Evolutionary conservation across 2,113 vertebrate genomes (phyloP), one percentile per base, ranked within the genome.

Genomic region (Mobula hypostoma): DNA sequence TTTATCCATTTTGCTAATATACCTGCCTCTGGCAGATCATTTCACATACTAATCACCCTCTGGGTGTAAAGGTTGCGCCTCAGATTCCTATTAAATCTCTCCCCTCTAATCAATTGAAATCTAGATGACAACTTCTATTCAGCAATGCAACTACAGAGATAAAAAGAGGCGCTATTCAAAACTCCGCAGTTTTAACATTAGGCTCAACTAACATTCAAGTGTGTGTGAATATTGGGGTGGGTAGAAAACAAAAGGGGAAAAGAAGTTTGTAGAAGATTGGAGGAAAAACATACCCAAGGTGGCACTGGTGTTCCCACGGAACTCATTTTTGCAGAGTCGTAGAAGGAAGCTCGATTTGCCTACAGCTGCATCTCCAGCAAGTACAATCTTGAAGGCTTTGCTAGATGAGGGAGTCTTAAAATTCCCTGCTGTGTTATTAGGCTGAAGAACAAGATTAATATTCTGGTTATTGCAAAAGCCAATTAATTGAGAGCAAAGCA

Each of bases 251-350:
- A 61, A 48, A 70, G 68, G 27, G 24, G 5, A 63, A 15, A 29
- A 21, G 15, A 32, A n/a, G 0, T 32, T 68, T 66, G 21, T 14
- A 79, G 5, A 79, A 24, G 19, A 61, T 58, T 61, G 48, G 40
- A 17, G 6, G 36, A 3, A 0, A 94, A 95, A 48, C 96, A 94
- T 97, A 99, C 98, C 98, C 8, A 99, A 95, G 7, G 98, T 99
- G 32, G 98, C 96, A 94, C 97, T 98, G 94, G 97, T 97, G 95
- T 97, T 98, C 76, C 97, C 96, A 95, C 97, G 97, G 96, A 99
- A 99, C 96, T 99, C 98, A 32, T 99, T 99, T 97, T 99, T 99
- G 97, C 98, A 99, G 94, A 99, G 97, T 61, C 99, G 97, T 94
- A 97, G 97, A 94, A 99, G 97, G 95, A 99, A 99, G 96, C 98